These are phyloP conservation scores for Nebria salina DNA, from an alignment of 2,888 invertebrate genomes.

Conservation along the genomic window DNA sequence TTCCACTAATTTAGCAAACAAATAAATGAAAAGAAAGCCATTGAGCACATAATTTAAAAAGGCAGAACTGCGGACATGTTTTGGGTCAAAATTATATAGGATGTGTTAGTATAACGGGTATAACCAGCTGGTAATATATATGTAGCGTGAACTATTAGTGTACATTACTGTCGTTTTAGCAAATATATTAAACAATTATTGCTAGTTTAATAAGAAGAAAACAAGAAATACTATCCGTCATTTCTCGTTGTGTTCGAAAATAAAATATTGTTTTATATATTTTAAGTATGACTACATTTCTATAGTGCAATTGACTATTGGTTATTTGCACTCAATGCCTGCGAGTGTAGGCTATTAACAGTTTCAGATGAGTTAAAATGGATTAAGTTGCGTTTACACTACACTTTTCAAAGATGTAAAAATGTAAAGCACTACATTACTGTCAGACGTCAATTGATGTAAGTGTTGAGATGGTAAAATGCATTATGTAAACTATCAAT, in stretches of 20 bases:
- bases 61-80: slow-evolving; percentile 38
- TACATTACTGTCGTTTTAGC: not conserved
- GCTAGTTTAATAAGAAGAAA: not conserved
- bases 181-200: not conserved
- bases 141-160: slow-evolving; percentile 8
- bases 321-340: too few relatives aligned
- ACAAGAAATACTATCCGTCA: not conserved
- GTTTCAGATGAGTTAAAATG: slow-evolving; percentile 6
- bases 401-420: not conserved
- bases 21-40: slow-evolving; percentile 35
- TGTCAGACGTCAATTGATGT: not conserved
- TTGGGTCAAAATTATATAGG: slow-evolving; percentile 32
- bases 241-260: too few relatives aligned
- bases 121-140: not conserved
- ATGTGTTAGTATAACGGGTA: slow-evolving; percentile 16
- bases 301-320: too few relatives aligned
- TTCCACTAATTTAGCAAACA: slow-evolving; percentile 38
- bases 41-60: slow-evolving; percentile 29
- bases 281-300: too few relatives aligned
- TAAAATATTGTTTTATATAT: too few relatives aligned
- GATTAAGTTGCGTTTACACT: too few relatives aligned
- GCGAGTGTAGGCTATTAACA: not conserved
- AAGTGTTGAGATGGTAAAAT: not conserved
- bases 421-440: not conserved
- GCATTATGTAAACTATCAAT: not conserved